Conservation (phyloP, 1,140 invertebrate genomes). For the Rhynchophorus ferrugineus region DNA sequence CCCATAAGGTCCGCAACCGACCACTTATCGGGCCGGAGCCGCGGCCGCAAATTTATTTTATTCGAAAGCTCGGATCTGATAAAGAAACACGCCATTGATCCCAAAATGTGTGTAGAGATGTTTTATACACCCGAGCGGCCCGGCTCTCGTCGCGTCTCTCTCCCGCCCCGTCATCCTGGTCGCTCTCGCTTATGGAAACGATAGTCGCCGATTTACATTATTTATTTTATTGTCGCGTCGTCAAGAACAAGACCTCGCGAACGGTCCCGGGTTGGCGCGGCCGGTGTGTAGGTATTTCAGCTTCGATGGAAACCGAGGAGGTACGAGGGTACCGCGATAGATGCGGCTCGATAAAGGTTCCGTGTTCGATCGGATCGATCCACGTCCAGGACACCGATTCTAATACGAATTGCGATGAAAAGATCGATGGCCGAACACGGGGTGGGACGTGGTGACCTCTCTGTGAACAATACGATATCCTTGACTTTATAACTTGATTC, state of each 20-base stretch:
- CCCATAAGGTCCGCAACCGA: not conserved
- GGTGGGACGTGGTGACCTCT: no score
- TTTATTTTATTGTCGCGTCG: not conserved
- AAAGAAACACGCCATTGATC: not conserved
- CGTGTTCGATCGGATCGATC: no score
- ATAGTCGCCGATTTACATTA: not conserved
- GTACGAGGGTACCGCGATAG: no score
- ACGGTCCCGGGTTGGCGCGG: not conserved
- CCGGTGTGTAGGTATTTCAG: not conserved
- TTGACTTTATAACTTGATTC: no score
- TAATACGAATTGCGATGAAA: no score
- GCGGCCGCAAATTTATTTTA: not conserved
- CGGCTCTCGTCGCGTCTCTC: not conserved
- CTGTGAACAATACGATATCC: no score
- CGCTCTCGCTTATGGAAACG: not conserved
- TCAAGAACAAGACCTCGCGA: not conserved
- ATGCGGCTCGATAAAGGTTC: no score
- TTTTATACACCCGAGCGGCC: not conserved
- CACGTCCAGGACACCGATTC: no score
- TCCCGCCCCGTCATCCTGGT: no score
- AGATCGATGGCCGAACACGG: no score
- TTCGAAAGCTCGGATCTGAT: not conserved
- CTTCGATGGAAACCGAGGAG: not conserved
- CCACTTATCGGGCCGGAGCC: not conserved
- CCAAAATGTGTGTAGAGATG: not conserved